Conservation (phyloP, 1,140 invertebrate species). For the Listronotus oregonensis region DNA sequence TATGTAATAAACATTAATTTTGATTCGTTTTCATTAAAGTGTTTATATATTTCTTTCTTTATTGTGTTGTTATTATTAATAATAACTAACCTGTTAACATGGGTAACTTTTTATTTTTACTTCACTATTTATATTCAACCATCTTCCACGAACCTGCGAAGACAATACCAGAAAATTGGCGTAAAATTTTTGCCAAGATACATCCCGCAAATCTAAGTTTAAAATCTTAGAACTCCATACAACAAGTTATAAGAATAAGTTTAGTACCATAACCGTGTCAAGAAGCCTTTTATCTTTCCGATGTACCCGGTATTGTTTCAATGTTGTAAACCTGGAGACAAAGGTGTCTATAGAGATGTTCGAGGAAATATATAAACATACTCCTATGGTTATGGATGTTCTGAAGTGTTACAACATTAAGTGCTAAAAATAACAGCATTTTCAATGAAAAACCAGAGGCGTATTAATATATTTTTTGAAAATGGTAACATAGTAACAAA, state of each 20-base stretch:
- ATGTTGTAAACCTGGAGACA: slow-evolving; percentile 21
- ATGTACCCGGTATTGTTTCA: slow-evolving; percentile 33
- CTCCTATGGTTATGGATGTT: slow-evolving; percentile 16
- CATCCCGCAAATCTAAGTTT: slow-evolving; percentile 19
- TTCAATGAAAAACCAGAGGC: too few relatives aligned
- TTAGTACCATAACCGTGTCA: slow-evolving; percentile 23
- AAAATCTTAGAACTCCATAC: slow-evolving; percentile 36
- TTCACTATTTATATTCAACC: neutral
- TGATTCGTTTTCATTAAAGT: too few relatives aligned
- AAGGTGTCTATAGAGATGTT: slow-evolving; percentile 26
- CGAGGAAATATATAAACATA: slow-evolving; percentile 15
- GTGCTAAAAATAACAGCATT: neutral
- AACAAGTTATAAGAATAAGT: slow-evolving; percentile 16
- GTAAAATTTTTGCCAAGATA: slow-evolving; percentile 40
- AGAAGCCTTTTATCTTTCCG: slow-evolving; percentile 26
- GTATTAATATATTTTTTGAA: too few relatives aligned
- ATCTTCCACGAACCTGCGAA: slow-evolving; percentile 8
- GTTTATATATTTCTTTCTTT: too few relatives aligned
- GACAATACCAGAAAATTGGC: slow-evolving; percentile 28
- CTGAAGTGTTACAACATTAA: neutral
- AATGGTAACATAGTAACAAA: too few relatives aligned
- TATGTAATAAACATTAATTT: too few relatives aligned
- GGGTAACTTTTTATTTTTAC: too few relatives aligned
- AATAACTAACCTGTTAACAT: too few relatives aligned
- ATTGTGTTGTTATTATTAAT: too few relatives aligned